These are phyloP conservation scores for Parazoanthus darwini DNA, from an alignment of 92 coral and sea anemone species.

Conservation along the genomic window DNA sequence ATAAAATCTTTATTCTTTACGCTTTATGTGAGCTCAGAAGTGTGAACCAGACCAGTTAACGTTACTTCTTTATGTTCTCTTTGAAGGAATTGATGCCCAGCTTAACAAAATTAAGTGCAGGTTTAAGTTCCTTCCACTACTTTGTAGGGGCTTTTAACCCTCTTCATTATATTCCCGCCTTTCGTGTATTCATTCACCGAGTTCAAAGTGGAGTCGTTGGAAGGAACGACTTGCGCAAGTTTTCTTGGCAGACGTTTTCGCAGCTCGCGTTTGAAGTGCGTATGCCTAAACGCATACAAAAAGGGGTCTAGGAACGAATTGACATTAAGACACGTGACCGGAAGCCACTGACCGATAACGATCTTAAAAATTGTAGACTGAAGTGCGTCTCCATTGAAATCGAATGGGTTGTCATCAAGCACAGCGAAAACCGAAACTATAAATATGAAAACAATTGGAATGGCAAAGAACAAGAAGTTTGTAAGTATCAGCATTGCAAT, in stretches of 20 bases:
- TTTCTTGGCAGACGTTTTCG: not conserved
- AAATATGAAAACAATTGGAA: slow-evolving; percentile 64
- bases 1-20: no score
- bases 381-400: slow-evolving; percentile 70
- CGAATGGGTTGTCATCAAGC: slow-evolving; percentile 62
- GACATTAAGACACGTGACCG: slow-evolving; percentile 76
- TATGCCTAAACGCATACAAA: slow-evolving; percentile 71
- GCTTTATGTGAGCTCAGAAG: no score
- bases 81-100: no score
- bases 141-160: not conserved
- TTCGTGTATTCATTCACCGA: not conserved
- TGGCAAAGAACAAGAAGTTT: slow-evolving; percentile 68
- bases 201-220: not conserved
- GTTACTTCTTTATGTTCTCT: no score
- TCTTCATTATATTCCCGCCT: not conserved
- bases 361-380: slow-evolving; percentile 74
- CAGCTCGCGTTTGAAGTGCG: slow-evolving; percentile 59
- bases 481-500: slow-evolving; percentile 66
- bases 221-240: slow-evolving; percentile 1
- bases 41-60: no score
- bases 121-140: not conserved
- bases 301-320: slow-evolving; percentile 76
- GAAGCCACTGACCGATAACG: slow-evolving; percentile 75
- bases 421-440: slow-evolving; percentile 63
- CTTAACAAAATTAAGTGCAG: not conserved